Base-by-base conservation (phyloP, 2,797 vertebrate species). In the Margarornis squamiger region DNA sequence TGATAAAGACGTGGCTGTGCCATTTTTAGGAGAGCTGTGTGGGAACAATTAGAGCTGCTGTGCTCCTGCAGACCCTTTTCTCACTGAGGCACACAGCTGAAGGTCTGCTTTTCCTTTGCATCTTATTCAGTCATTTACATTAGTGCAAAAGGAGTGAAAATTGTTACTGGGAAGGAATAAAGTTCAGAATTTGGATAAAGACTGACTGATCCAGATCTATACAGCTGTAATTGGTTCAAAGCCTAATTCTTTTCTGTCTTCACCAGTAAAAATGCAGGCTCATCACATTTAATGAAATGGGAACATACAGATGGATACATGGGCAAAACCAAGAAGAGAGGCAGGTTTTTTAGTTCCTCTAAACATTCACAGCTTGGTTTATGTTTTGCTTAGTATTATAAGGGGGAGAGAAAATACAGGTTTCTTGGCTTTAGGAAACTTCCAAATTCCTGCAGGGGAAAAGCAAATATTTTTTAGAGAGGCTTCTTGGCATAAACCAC, bases 301-400 rank as follows among this genome's bases (percentile, higher is more conserved):
- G 57, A 75, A 39, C 3, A 12, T 39, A 36, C 5, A 48, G 24
- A 15, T 14, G 38, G 34, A 7, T 51, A 26, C 7, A 2, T 5
- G 4, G 39, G 20, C 41, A 79, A 76, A 82, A 48, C 2, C 8
- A 36, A 59, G 71, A 29, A 74, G 13, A 70, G 10, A 68, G 10
- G 9, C 1, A 6, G 8, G 2, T 3, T 43, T 49, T 76, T 48
- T 30, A n/a, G 8, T 63, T 88, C 27, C 36, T 74, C 0, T 68
- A 54, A 54, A 15, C 45, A 29, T 62, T 86, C 43, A 71, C 17
- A 15, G 3, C 29, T 75, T 72, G 6, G 7, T 66, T 91, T 90
- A 26, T 41, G 10, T 61, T 93, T 58, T 90, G 14, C 20, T 65
- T 54, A 41, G 32, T 78, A 30, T 57, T 73, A 29, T 73, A 26